Base-by-base conservation (phyloP, 2,113 vertebrate species). In the Hippocampus guttulatus region DNA sequence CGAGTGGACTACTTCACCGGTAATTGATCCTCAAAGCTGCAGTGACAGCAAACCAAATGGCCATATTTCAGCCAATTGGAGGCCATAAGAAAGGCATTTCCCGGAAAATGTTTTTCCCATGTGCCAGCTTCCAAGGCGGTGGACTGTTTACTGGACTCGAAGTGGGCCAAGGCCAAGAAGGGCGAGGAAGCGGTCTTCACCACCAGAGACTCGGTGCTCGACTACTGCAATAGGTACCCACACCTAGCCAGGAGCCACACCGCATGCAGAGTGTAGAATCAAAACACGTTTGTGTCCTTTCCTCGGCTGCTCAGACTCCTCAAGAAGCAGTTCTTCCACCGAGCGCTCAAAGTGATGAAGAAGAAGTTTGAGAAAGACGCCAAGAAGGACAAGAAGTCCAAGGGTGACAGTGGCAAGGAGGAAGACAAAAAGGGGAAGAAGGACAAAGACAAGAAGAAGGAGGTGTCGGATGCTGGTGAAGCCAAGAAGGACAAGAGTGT, bases 331-430 rank as follows among this genome's bases (percentile, higher is more conserved):
- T 99, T 98, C 87, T 99, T 97, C 85, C 95, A 98, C 83, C 95
- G 97, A 63, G 97, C 96, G 3, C 88, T 99, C 69, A 99, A 99
- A 90, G 97, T 99, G 79, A 97, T 98, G 96, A 98, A 98, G 92
- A 97, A 98, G 91, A 98, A 97, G 69, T 93, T 94, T 2, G 97
- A 98, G 73, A 99, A 97, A 81, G 96, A 98, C 74, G 92, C 86
- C 47, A 94, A 94, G 75, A 98, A 96, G 75, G 95, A 97, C 70
- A 94, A 96, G 47, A 96, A 96, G 79, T 93, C 93, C 91, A 96
- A 87, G 73, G 71, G 78, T 0, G 90, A 92, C 79, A 89, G 90
- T 73, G 74, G 83, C 73, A 91, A 87, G 69, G 90, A 92, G 69
- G 89, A 92, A 40, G 94, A 92, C 75, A 96, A 95, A 85, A 96